Evolutionary conservation across 1,140 invertebrate species (phyloP).

Genomic region (Panagrolaimus sp.): DNA sequence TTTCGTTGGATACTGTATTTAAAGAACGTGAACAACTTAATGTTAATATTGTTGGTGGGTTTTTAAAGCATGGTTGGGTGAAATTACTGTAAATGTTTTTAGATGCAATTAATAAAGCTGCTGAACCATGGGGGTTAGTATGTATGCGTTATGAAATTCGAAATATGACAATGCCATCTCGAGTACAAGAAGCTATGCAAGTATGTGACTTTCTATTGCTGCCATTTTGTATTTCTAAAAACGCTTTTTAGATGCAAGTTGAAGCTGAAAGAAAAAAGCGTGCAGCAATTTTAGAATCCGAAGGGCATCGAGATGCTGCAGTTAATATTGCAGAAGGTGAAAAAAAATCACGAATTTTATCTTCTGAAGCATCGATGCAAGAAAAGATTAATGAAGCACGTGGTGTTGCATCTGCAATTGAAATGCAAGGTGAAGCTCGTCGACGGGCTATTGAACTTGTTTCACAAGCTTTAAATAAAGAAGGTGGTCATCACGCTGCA

Average conservation of each 20-base stretch:
- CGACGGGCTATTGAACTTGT: constrained; percentile 72
- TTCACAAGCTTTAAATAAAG: constrained; percentile 59
- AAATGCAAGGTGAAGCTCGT: constrained; percentile 76
- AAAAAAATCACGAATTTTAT: constrained; percentile 79
- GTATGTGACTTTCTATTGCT: too few species aligned
- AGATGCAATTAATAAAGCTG: constrained; percentile 91
- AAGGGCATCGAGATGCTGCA: constrained; percentile 76
- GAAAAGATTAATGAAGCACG: constrained; percentile 79
- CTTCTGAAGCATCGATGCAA: constrained; percentile 72
- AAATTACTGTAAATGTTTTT: constrained; percentile 13
- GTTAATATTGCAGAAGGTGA: constrained; percentile 97
- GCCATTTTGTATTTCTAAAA: too few species aligned
- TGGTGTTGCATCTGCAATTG: constrained; percentile 78
- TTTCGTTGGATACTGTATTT: constrained; percentile 92
- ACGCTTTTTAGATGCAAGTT: constrained; percentile 99
- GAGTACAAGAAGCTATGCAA: constrained; percentile 99
- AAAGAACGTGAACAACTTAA: constrained; percentile 89
- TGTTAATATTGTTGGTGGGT: constrained; percentile 73
- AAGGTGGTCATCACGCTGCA: constrained; percentile 27
- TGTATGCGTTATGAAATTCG: constrained; percentile 95
- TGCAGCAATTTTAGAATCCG: constrained; percentile 91
- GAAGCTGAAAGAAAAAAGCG: constrained; percentile 93
- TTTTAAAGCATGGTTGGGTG: constrained; percentile 10
- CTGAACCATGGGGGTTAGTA: constrained; percentile 89
- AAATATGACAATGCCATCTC: constrained; percentile 81